These are phyloP conservation scores for Hydrolagus colliei DNA, from an alignment of 2,797 vertebrate genomes.

Conservation along the genomic window DNA sequence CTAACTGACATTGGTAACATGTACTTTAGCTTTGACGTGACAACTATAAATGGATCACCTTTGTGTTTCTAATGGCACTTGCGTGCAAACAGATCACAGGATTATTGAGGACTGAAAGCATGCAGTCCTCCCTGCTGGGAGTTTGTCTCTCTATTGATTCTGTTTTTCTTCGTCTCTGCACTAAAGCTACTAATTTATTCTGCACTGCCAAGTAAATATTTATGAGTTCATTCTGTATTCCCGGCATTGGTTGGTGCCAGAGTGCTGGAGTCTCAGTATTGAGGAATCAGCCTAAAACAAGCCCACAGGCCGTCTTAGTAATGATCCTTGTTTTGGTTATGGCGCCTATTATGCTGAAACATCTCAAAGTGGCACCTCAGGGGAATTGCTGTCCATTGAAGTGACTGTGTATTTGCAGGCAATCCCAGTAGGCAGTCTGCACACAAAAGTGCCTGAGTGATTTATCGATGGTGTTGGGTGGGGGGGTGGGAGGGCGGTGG, in stretches of 20 bases:
- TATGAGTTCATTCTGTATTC: background rate
- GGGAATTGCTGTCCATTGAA: too few species aligned
- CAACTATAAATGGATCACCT: background rate
- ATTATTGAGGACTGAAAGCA: background rate
- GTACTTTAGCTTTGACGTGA: background rate
- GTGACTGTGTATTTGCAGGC: too few species aligned
- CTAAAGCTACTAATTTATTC: slow-evolving; percentile 3
- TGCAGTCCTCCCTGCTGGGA: background rate
- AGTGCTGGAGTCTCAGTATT: background rate
- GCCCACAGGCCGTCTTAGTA: too few species aligned
- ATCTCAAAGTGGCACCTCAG: too few species aligned
- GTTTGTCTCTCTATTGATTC: background rate
- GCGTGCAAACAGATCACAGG: background rate
- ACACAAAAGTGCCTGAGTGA: too few species aligned
- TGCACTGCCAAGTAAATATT: background rate
- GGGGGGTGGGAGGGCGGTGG: too few species aligned
- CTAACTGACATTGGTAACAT: too few species aligned
- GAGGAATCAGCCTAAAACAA: background rate
- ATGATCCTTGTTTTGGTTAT: too few species aligned
- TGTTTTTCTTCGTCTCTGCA: background rate
- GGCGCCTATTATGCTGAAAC: too few species aligned
- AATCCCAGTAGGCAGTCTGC: too few species aligned
- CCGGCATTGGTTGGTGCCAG: background rate
- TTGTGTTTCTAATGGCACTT: background rate
- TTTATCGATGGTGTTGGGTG: too few species aligned